Conservation (phyloP, 2,113 vertebrate genomes). For the Todiramphus saurophagus region DNA sequence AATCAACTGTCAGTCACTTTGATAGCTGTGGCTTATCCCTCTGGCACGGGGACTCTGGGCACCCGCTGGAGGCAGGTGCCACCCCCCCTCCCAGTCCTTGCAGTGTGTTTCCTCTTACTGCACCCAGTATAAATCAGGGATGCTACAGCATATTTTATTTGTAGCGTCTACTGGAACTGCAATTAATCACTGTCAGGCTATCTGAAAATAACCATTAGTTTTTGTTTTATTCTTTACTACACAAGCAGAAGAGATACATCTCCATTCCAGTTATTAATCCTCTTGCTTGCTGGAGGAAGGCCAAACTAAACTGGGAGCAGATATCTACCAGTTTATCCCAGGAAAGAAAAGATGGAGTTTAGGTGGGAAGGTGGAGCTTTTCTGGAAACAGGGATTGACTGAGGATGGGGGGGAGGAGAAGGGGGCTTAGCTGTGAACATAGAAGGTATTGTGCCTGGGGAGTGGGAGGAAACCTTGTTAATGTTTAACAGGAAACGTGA, state of each 20-base stretch:
- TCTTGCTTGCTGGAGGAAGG: not conserved
- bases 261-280: not conserved
- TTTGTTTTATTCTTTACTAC: not conserved
- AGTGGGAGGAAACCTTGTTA: not conserved
- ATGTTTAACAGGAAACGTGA: not conserved
- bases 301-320: not conserved
- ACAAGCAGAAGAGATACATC: conserved; percentile 9
- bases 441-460: accelerated
- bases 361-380: not conserved
- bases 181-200: conserved; percentile 46
- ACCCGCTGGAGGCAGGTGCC: not conserved
- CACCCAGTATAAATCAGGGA: conserved; percentile 6
- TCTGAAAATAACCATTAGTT: conserved; percentile 28
- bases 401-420: not conserved
- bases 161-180: conserved; percentile 25
- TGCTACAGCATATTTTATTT: not conserved
- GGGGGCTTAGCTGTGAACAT: accelerated
- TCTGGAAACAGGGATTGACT: not conserved
- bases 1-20: not conserved
- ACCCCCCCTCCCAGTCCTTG: not conserved
- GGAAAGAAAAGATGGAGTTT: not conserved
- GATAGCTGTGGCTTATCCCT: not conserved
- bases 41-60: not conserved
- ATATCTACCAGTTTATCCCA: not conserved
- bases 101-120: not conserved